phyloP scores from a whole-genome alignment of 2,888 invertebrate species.

The Metopia argyrocephala region DNA sequence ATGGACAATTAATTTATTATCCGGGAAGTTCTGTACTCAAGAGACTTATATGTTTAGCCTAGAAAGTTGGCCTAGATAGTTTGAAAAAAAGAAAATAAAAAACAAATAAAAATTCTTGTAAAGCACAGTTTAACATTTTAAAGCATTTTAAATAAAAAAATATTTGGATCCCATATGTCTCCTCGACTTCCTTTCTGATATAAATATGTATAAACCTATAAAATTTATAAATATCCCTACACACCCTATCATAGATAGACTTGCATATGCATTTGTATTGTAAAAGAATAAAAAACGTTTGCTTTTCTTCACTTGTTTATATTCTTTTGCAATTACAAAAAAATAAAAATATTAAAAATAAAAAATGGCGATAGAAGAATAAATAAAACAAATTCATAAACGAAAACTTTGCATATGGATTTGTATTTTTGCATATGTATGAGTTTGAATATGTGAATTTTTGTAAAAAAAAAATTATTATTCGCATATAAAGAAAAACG shows the following conservation, averaged over 20 bases:
- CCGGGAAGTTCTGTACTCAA: too few relatives aligned
- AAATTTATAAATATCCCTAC: neutral
- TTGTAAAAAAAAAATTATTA: neutral
- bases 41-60: too few relatives aligned
- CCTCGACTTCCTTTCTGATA: neutral
- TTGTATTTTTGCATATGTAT: slow-evolving; percentile 26
- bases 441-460: slow-evolving; percentile 50
- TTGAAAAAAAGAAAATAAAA: too few relatives aligned
- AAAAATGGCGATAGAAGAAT: neutral
- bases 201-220: neutral
- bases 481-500: neutral
- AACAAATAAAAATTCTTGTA: neutral
- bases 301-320: slow-evolving; percentile 48
- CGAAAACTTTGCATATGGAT: slow-evolving; percentile 52
- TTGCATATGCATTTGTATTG: slow-evolving; percentile 50
- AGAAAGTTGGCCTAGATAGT: too few relatives aligned
- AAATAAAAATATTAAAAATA: slow-evolving; percentile 2
- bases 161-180: neutral
- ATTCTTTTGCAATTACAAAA: slow-evolving; percentile 19
- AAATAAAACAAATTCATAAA: slow-evolving; percentile 28
- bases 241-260: neutral
- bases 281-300: slow-evolving; percentile 36
- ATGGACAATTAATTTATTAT: too few relatives aligned
- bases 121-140: neutral
- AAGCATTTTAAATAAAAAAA: neutral